Percentiles rank a stretch among this genome's conserved stretches.
phyloP scores from a whole-genome alignment of 2,797 vertebrate species.

The Galagoides demidoff region DNA sequence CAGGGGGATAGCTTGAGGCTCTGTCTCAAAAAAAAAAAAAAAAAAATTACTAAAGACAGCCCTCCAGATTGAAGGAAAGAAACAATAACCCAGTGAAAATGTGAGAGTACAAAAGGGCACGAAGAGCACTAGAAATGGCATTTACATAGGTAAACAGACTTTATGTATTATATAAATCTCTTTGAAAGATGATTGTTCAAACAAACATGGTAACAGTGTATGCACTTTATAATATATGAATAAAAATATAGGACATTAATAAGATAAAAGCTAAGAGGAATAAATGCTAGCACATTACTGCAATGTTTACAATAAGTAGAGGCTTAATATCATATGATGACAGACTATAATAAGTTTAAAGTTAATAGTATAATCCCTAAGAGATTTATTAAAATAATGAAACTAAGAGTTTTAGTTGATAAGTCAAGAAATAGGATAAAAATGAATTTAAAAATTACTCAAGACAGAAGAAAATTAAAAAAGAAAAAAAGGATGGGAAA shows the following conservation, averaged over 20 bases:
- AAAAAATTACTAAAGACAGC: not conserved
- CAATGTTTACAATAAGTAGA: not conserved
- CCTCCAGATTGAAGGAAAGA: not conserved
- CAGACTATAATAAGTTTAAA: not conserved
- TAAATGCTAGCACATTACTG: not conserved
- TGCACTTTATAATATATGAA: not conserved
- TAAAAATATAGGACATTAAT: not conserved
- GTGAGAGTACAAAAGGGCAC: not conserved
- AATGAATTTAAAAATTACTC: not conserved
- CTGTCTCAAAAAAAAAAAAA: no score
- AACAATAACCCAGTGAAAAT: not conserved
- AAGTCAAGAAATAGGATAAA: not conserved
- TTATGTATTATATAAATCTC: not conserved
- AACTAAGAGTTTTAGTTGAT: not conserved
- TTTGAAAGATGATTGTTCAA: not conserved
- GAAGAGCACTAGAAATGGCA: not conserved
- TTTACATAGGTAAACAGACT: not conserved
- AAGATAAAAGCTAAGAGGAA: not conserved
- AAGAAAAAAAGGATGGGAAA: not conserved
- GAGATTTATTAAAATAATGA: not conserved
- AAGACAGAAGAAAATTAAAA: not conserved
- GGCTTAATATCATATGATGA: not conserved
- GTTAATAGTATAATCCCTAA: not conserved
- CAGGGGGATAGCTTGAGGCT: no score
- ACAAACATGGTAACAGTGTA: not conserved